These are phyloP conservation scores for Tragelaphus strepsiceros DNA, from an alignment of 2,113 vertebrate genomes.

Conservation along the genomic window DNA sequence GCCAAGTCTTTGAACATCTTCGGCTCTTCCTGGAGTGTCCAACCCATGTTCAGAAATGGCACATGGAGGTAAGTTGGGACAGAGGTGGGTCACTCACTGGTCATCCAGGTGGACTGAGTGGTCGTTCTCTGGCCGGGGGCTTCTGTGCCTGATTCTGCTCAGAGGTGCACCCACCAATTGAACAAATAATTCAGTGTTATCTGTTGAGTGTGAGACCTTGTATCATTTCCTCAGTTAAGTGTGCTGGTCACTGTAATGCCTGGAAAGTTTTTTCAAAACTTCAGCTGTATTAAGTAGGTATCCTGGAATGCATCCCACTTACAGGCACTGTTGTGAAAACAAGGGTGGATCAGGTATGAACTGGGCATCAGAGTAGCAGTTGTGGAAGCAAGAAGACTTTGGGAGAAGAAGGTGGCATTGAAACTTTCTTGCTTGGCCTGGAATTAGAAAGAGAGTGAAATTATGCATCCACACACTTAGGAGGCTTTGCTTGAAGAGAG, in stretches of 20 bases:
- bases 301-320: accelerated
- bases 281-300: not conserved
- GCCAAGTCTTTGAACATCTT: conserved; percentile 97
- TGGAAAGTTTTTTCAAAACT: not conserved
- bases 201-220: not conserved
- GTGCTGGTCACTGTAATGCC: not conserved
- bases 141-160: not conserved
- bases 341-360: not conserved
- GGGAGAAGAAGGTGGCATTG: not conserved
- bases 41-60: conserved; percentile 90
- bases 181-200: not conserved
- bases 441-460: too few relatives aligned
- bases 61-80: conserved; percentile 91
- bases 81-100: not conserved
- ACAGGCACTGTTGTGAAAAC: not conserved
- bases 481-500: not conserved
- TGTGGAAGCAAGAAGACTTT: not conserved
- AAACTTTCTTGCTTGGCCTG: not conserved
- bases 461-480: not conserved
- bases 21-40: conserved; percentile 94
- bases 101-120: too few relatives aligned
- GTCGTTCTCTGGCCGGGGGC: not conserved
- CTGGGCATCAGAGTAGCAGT: not conserved
- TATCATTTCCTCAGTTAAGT: not conserved
- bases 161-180: not conserved